Conservation (phyloP, 2,888 invertebrate genomes). For the Polymixis lichenea region DNA sequence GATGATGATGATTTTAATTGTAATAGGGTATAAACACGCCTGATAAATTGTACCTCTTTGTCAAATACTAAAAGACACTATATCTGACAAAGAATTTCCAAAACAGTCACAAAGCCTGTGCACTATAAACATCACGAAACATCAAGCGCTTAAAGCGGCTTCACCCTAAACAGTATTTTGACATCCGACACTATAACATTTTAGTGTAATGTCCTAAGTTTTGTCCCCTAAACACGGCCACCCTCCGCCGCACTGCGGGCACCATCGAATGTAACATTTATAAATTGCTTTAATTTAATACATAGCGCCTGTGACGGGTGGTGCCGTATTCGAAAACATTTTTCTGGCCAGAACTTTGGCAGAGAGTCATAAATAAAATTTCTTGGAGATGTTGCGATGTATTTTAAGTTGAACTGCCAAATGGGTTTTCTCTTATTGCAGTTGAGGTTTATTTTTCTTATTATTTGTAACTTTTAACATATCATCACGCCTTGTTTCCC, state of each 20-base stretch:
- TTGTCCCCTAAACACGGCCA: slow-evolving; percentile 67
- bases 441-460: slow-evolving; percentile 5
- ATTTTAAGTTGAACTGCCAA: slow-evolving; percentile 25
- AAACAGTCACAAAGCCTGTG: not conserved
- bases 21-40: not conserved
- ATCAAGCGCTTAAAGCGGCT: slow-evolving; percentile 62
- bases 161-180: slow-evolving; percentile 56
- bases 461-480: not conserved
- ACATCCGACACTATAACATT: slow-evolving; percentile 69
- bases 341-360: slow-evolving; percentile 72
- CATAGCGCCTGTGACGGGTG: slow-evolving; percentile 72
- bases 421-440: slow-evolving; percentile 13
- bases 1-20: no score
- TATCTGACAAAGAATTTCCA: not conserved
- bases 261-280: slow-evolving; percentile 79
- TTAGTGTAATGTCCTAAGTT: slow-evolving; percentile 69
- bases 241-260: slow-evolving; percentile 76
- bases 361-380: slow-evolving; percentile 71
- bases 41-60: not conserved
- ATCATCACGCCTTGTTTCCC: not conserved
- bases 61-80: not conserved
- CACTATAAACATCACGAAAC: not conserved
- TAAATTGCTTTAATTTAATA: slow-evolving; percentile 88
- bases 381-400: slow-evolving; percentile 33
- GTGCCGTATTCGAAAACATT: slow-evolving; percentile 72